phyloP scores from a whole-genome alignment of 2,113 vertebrate species.

The Atrichornis clamosus region DNA sequence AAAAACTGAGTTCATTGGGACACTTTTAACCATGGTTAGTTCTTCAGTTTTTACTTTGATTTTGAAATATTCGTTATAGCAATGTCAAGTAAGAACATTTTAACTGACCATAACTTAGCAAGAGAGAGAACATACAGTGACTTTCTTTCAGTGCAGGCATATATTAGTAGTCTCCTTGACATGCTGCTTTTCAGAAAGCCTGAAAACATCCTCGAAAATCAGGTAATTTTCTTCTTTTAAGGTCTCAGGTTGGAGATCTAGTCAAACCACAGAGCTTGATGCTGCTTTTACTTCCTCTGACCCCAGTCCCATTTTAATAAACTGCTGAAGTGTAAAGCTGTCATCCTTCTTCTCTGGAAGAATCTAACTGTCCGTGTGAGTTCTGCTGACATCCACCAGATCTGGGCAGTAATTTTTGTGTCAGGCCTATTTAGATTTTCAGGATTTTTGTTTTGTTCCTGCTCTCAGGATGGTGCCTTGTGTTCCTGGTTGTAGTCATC shows the following conservation, averaged over 20 bases:
- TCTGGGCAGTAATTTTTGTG: slow-evolving; percentile 2
- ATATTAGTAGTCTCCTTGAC: not conserved
- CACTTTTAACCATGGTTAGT: slow-evolving; percentile 6
- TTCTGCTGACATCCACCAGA: slow-evolving; percentile 1
- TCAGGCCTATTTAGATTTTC: not conserved
- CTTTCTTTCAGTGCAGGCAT: not conserved
- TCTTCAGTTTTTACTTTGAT: not conserved
- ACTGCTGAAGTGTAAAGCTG: slow-evolving; percentile 22
- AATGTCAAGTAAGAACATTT: not conserved
- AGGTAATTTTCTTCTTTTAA: not conserved
- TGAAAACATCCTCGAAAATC: not conserved
- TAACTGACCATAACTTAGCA: not conserved
- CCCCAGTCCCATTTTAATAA: not conserved
- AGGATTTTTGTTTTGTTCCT: not conserved
- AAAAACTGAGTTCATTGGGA: slow-evolving; percentile 9
- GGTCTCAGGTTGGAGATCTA: not conserved
- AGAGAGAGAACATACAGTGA: not conserved
- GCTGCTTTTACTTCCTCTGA: not conserved
- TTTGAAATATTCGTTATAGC: not conserved
- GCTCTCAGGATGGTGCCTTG: not conserved
- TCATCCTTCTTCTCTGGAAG: slow-evolving; percentile 7
- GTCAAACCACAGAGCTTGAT: not conserved
- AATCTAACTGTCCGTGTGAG: not conserved
- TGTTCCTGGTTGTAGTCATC: not conserved
- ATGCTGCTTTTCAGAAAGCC: not conserved